These are phyloP conservation scores for Bombus consobrinus DNA, from an alignment of 1,140 invertebrate species.

Conservation along the genomic window DNA sequence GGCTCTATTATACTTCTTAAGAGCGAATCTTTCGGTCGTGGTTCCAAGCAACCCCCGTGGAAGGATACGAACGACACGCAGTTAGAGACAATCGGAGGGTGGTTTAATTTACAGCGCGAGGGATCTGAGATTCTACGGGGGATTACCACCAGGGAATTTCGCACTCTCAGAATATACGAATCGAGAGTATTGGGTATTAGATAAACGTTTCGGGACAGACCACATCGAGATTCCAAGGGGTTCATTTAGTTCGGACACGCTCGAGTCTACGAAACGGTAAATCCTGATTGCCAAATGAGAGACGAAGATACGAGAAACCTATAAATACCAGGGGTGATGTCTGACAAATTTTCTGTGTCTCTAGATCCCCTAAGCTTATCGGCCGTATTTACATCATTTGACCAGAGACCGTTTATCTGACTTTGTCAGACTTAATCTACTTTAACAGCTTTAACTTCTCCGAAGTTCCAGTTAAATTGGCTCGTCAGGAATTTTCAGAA, in stretches of 20 bases:
- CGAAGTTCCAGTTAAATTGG: neutral
- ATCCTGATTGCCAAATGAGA: neutral
- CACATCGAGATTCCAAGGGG: slow-evolving; percentile 62
- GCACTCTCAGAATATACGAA: slow-evolving; percentile 62
- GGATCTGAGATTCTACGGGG: slow-evolving; percentile 60
- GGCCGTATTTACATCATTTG: neutral
- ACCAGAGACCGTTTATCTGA: too few species aligned
- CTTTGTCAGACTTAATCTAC: neutral
- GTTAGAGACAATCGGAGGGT: slow-evolving; percentile 57
- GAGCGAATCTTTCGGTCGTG: neutral
- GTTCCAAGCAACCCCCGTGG: neutral
- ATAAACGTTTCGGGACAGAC: slow-evolving; percentile 67
- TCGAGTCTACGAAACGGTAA: slow-evolving; percentile 33
- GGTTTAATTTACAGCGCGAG: slow-evolving; percentile 64
- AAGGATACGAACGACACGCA: slow-evolving; percentile 47
- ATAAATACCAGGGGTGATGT: neutral
- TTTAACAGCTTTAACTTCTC: neutral
- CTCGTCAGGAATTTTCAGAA: neutral
- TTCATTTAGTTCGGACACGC: slow-evolving; percentile 56
- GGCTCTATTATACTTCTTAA: slow-evolving; percentile 5
- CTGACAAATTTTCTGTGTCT: neutral
- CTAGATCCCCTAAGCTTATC: neutral
- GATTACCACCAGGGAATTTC: slow-evolving; percentile 67
- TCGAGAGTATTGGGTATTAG: slow-evolving; percentile 56
- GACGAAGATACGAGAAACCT: neutral